phyloP scores from a whole-genome alignment of 2,888 invertebrate genomes.

The Diarsia dahlii region DNA sequence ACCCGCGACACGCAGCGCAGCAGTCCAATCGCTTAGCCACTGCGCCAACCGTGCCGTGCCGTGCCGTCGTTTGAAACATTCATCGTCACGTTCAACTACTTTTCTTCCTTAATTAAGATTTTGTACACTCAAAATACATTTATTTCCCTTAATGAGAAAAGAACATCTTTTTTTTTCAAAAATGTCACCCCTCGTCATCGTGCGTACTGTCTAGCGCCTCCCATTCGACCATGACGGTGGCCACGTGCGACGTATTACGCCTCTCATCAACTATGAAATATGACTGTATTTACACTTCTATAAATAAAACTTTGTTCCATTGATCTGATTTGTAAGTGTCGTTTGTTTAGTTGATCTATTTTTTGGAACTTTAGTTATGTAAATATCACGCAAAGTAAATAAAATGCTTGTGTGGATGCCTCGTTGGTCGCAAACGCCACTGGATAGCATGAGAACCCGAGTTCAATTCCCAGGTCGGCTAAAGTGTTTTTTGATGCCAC shows the following conservation, averaged over 20 bases:
- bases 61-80: background rate
- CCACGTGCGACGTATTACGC: slow-evolving; percentile 49
- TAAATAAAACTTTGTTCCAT: slow-evolving; percentile 37
- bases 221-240: slow-evolving; percentile 20
- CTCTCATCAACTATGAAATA: slow-evolving; percentile 53
- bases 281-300: slow-evolving; percentile 28
- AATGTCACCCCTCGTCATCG: slow-evolving; percentile 3
- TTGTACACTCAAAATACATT: background rate
- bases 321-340: slow-evolving; percentile 11
- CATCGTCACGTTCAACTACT: background rate
- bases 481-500: too few relatives aligned
- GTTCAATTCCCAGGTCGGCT: background rate
- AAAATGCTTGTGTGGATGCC: too few relatives aligned
- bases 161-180: background rate
- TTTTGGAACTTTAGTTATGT: background rate
- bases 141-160: slow-evolving; percentile 15
- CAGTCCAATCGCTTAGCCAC: too few relatives aligned
- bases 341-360: background rate
- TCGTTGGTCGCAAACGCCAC: background rate
- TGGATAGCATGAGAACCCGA: background rate
- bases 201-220: slow-evolving; percentile 1
- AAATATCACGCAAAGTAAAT: background rate
- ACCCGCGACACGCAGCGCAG: too few relatives aligned
- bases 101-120: too few relatives aligned
- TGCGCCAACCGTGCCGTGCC: too few relatives aligned